Percentiles rank a stretch among this genome's conserved stretches.
Evolutionary conservation across 2,113 vertebrate genomes (phyloP).

Genomic region (Rynchops niger): DNA sequence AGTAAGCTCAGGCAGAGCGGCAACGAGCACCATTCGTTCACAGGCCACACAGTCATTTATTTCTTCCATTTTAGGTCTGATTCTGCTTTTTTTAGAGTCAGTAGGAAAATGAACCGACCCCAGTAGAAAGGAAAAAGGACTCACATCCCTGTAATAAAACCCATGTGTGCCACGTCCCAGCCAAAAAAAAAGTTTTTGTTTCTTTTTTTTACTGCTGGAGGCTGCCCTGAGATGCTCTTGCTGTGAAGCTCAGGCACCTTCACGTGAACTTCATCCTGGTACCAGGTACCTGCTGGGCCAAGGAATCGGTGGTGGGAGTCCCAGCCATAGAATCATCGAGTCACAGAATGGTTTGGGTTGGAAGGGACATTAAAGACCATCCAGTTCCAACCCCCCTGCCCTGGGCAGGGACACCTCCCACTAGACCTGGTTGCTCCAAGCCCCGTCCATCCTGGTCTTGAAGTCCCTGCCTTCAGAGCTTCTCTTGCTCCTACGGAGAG

Average conservation of each 20-base stretch:
- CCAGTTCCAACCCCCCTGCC: background rate
- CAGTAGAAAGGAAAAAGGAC: background rate
- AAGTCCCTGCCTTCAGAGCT: background rate
- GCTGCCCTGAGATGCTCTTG: background rate
- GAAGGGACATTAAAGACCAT: background rate
- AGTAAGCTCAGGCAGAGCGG: background rate
- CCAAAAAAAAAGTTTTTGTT: background rate
- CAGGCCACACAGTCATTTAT: no score
- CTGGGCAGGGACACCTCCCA: background rate
- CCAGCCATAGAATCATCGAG: no score
- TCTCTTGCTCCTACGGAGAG: background rate
- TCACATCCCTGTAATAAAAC: background rate
- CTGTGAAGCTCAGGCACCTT: background rate
- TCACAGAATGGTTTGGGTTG: background rate
- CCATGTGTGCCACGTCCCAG: accelerated
- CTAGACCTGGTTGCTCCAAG: background rate
- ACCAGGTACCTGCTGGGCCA: background rate
- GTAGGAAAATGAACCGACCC: background rate
- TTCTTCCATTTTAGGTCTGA: background rate
- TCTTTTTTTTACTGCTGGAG: background rate
- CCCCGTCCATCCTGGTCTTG: background rate
- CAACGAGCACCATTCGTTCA: background rate
- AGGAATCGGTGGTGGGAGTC: background rate
- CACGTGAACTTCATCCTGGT: background rate
- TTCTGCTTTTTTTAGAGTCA: background rate